Percentiles rank a stretch among this genome's conserved stretches.
Conservation (phyloP, 2,888 invertebrate genomes). For the Lysandra coridon region DNA sequence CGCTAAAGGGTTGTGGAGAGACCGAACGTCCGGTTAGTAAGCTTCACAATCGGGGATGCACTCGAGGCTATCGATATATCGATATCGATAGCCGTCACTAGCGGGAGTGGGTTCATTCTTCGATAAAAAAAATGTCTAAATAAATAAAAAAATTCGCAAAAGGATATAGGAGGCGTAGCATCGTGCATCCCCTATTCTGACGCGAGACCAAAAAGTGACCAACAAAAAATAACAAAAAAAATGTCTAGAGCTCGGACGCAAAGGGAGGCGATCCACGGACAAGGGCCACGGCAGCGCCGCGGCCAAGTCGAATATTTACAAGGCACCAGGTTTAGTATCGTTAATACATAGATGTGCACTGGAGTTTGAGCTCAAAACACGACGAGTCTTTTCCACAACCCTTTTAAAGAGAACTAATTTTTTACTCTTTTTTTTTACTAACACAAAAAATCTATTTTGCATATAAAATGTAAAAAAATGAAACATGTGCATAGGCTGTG, state of each 20-base stretch:
- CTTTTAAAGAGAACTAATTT: slow-evolving; percentile 47
- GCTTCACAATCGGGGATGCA: slow-evolving; percentile 78
- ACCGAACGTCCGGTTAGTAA: slow-evolving; percentile 75
- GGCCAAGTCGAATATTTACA: slow-evolving; percentile 1
- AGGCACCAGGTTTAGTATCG: slow-evolving; percentile 37
- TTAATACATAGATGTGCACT: slow-evolving; percentile 45
- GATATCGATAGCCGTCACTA: slow-evolving; percentile 60
- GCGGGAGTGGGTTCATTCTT: slow-evolving; percentile 63
- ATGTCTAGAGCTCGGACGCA: slow-evolving; percentile 69
- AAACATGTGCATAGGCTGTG: slow-evolving; percentile 28
- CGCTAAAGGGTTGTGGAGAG: slow-evolving; percentile 77
- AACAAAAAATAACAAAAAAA: slow-evolving; percentile 51
- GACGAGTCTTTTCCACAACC: slow-evolving; percentile 77
- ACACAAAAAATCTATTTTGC: slow-evolving; percentile 27
- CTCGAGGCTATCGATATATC: slow-evolving; percentile 71
- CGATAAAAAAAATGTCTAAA: slow-evolving; percentile 43
- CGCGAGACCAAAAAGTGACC: slow-evolving; percentile 65
- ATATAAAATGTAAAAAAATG: slow-evolving; percentile 13
- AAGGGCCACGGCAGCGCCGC: not conserved
- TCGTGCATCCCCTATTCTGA: slow-evolving; percentile 79
- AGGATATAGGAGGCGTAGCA: slow-evolving; percentile 75
- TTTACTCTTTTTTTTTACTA: slow-evolving; percentile 12
- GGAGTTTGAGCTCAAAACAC: slow-evolving; percentile 53
- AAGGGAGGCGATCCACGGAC: slow-evolving; percentile 71
- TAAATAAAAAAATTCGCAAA: slow-evolving; percentile 49